phyloP scores from a whole-genome alignment of 1,140 invertebrate species.

The Hydropsyche tenuis region DNA sequence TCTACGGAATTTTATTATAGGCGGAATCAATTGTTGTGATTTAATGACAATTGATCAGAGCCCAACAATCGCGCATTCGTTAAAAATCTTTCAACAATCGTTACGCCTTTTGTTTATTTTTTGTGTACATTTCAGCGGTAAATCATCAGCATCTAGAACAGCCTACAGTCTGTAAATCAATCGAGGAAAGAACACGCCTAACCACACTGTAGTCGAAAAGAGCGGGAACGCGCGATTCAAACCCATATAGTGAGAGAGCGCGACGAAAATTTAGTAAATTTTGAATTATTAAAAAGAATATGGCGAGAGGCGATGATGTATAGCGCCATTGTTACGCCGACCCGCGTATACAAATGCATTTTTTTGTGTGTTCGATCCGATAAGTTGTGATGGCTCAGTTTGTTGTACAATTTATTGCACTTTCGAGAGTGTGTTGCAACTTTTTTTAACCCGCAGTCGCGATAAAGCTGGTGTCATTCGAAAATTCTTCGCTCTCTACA shows the following conservation, averaged over 20 bases:
- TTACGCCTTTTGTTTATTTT: conserved; percentile 19
- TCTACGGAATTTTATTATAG: too few relatives aligned
- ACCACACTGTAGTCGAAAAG: background rate
- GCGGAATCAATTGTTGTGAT: too few relatives aligned
- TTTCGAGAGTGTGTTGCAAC: background rate
- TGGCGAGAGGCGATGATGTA: conserved; percentile 12
- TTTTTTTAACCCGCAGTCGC: too few relatives aligned
- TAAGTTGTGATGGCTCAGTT: conserved; percentile 4
- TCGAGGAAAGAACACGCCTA: background rate
- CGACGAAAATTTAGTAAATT: background rate
- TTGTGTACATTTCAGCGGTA: background rate
- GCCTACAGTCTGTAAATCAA: background rate
- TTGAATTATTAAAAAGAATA: conserved; percentile 16
- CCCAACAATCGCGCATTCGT: too few relatives aligned
- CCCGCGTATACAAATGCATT: background rate
- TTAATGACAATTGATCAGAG: too few relatives aligned
- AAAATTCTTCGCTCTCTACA: too few relatives aligned
- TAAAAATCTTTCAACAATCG: conserved; percentile 9
- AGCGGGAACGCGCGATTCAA: background rate
- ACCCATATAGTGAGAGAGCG: background rate
- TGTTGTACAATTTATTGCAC: conserved; percentile 6
- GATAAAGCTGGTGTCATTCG: too few relatives aligned
- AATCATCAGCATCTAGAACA: background rate
- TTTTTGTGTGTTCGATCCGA: background rate
- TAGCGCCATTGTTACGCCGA: conserved; percentile 6